phyloP scores from a whole-genome alignment of 2,113 vertebrate genomes.

The Halcyon senegalensis region DNA sequence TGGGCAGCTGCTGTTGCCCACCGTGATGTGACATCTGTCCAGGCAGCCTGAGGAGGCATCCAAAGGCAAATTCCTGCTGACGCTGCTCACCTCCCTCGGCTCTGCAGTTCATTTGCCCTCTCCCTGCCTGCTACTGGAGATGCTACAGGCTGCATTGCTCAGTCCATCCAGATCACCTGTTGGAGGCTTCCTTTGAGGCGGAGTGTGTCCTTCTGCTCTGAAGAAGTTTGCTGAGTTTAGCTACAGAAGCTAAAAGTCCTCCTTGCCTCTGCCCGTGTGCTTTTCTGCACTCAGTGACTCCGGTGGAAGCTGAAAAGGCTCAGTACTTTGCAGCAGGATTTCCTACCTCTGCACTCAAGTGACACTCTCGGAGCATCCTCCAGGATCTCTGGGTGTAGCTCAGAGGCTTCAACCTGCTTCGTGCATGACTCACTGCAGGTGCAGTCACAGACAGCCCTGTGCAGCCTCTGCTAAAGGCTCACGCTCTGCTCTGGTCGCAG shows the following conservation, averaged over 20 bases:
- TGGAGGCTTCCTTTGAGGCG: not conserved
- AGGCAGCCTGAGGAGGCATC: not conserved
- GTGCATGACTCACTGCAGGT: not conserved
- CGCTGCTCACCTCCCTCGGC: not conserved
- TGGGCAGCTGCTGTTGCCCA: not conserved
- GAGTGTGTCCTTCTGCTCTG: not conserved
- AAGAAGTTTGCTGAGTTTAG: not conserved
- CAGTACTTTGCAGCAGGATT: not conserved
- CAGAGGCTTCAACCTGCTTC: not conserved
- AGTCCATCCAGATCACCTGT: not conserved
- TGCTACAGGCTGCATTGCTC: not conserved
- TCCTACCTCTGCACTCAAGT: not conserved
- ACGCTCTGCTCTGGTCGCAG: rapidly evolving
- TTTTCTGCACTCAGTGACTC: not conserved
- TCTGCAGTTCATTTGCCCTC: not conserved
- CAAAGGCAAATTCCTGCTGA: not conserved
- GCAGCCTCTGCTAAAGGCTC: not conserved
- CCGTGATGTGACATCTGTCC: rapidly evolving
- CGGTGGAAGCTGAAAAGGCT: not conserved
- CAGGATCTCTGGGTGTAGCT: not conserved
- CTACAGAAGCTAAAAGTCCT: not conserved
- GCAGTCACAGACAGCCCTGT: not conserved
- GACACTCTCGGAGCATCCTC: not conserved
- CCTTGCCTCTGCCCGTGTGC: not conserved
- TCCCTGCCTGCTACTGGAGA: not conserved